These are phyloP conservation scores for Labeo calbasu DNA, from an alignment of 2,797 vertebrate genomes.

Conservation along the genomic window DNA sequence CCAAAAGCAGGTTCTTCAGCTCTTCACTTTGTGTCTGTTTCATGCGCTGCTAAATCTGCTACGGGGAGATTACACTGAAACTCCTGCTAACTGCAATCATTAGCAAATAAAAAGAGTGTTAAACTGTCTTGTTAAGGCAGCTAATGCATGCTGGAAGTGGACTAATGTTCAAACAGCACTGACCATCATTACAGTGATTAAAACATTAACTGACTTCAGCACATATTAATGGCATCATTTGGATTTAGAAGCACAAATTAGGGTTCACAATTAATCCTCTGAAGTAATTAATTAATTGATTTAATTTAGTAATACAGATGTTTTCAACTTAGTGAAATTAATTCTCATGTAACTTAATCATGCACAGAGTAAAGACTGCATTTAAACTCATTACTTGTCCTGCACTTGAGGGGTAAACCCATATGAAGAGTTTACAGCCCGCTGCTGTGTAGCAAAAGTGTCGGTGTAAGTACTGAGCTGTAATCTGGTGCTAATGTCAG, in stretches of 20 bases:
- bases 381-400: background rate
- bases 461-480: background rate
- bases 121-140: background rate
- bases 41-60: background rate
- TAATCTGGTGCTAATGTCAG: background rate
- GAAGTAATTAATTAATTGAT: no score
- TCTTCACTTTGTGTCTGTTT: constrained; percentile 12
- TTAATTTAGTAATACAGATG: background rate
- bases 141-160: background rate
- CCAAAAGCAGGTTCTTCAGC: background rate
- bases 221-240: background rate
- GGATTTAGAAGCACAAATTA: background rate
- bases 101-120: background rate
- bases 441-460: background rate
- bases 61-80: background rate
- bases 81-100: background rate
- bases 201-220: background rate
- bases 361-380: background rate
- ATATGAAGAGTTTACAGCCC: background rate
- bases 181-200: background rate
- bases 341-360: background rate
- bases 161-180: background rate
- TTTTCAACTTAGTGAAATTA: background rate
- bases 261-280: background rate
- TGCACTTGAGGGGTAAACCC: background rate